Conservation (phyloP, 1,140 invertebrate genomes). For the Nebria ingens region DNA sequence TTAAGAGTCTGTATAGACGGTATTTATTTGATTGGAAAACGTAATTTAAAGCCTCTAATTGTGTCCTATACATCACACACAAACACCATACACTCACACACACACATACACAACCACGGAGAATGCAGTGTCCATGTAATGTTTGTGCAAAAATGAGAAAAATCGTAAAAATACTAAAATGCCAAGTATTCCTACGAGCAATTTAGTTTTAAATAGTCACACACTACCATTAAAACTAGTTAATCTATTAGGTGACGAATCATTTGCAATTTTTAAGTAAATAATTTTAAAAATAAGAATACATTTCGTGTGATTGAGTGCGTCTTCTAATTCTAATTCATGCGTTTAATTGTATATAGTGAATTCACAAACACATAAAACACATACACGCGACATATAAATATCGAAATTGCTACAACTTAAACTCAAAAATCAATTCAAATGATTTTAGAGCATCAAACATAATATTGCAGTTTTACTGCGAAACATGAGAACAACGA, state of each 20-base stretch:
- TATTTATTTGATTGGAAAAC: conserved; percentile 12
- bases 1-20: no score
- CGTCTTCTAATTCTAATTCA: not conserved
- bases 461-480: no score
- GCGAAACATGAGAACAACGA: no score
- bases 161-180: not conserved
- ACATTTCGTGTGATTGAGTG: conserved; percentile 23
- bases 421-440: no score
- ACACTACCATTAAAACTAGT: no score
- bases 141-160: conserved; percentile 8
- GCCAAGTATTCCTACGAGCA: conserved; percentile 31
- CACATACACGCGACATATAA: no score
- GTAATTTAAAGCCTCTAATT: conserved; percentile 12
- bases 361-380: not conserved
- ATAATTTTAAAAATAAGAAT: not conserved
- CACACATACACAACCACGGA: not conserved
- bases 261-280: not conserved
- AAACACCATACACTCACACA: conserved; percentile 7
- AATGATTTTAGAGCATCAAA: no score
- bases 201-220: conserved; percentile 18
- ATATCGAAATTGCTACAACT: no score
- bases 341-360: conserved; percentile 2
- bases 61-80: conserved; percentile 6
- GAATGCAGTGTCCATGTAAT: no score
- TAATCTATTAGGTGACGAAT: no score